Percentiles rank a stretch among this genome's conserved stretches.
These are phyloP conservation scores for Prionailurus bengalensis DNA, from an alignment of 2,113 vertebrate genomes.

Conservation along the genomic window DNA sequence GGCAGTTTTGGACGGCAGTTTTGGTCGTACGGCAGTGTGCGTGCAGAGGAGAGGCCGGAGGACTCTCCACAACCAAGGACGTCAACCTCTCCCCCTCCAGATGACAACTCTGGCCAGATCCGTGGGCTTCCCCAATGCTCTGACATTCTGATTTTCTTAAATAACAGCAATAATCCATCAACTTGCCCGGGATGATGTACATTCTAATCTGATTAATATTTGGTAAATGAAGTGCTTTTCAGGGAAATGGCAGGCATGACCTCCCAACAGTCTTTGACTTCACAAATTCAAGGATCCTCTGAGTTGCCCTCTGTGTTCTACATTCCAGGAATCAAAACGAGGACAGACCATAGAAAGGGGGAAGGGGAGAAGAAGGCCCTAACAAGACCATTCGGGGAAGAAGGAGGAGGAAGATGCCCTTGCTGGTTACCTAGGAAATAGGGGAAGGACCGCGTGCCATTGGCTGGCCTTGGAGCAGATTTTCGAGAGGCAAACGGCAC, in stretches of 20 bases:
- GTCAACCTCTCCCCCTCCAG: not conserved
- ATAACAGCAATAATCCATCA: conserved; percentile 18
- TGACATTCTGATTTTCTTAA: conserved; percentile 37
- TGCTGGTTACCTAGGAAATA: not conserved
- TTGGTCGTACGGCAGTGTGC: not conserved
- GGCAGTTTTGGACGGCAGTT: no score
- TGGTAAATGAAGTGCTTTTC: conserved; percentile 73
- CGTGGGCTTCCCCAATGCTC: not conserved
- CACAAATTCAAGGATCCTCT: conserved; percentile 63
- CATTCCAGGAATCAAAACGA: conserved; percentile 46
- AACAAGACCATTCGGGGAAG: not conserved
- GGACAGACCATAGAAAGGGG: not conserved
- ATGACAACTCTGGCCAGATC: conserved; percentile 6
- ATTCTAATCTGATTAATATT: conserved; percentile 62
- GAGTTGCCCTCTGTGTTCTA: not conserved
- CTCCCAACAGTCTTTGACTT: conserved; percentile 52
- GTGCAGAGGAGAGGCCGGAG: not conserved
- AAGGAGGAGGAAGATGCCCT: not conserved
- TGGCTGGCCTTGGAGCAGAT: not conserved
- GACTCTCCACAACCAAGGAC: not conserved
- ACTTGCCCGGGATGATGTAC: not conserved
- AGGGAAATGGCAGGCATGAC: conserved; percentile 66
- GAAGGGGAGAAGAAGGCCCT: not conserved
- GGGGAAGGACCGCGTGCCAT: not conserved
- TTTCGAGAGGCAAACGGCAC: not conserved